Base-by-base conservation (phyloP, 1,140 invertebrate genomes). In the Hydropsyche tenuis region DNA sequence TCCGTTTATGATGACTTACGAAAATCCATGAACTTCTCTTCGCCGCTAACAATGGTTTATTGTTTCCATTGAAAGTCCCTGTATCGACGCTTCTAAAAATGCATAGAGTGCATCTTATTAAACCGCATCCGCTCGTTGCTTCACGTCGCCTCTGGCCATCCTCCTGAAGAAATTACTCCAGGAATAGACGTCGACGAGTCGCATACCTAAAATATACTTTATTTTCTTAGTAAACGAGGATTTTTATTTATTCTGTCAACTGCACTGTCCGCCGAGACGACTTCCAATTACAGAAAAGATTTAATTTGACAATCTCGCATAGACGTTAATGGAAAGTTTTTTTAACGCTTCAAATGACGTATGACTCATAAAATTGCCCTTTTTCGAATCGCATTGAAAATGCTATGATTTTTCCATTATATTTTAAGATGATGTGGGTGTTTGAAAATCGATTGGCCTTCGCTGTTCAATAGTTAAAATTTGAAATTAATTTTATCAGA, bases 31-130 rank as follows among this genome's bases (percentile, higher is more conserved):
- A n/a, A n/a, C n/a, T n/a, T n/a, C n/a, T n/a, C n/a, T n/a, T n/a
- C n/a, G n/a, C n/a, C n/a, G n/a, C 9, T 9, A 37, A 37, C 30
- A 37, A 37, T 37, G 30, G 30, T 37, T 9, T 4, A 37, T 37
- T 37, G 30, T 37, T 37, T 37, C 16, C 48, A 12, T 60, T 60
- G 56, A 60, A 14, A 60, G 25, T 60, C 56, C 11, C 7, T 60
- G 56, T n/a, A 4, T 60, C n/a, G 22, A 60, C 23, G 22, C 56
- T 18, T 60, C 56, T 60, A 60, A 60, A 60, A 60, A 60, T 60
- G 56, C 48, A 53, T 53, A 53, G 48, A 53, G 48, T 53, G 48
- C 56, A 25, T 60, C 56, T 60, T 60, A 60, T 60, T 60, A 60
- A 60, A 60, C 23, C 14, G 56, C 56, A 60, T 60, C 56, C 56